These are phyloP conservation scores for Spisula solida DNA, from an alignment of 2,888 invertebrate genomes.

Conservation along the genomic window DNA sequence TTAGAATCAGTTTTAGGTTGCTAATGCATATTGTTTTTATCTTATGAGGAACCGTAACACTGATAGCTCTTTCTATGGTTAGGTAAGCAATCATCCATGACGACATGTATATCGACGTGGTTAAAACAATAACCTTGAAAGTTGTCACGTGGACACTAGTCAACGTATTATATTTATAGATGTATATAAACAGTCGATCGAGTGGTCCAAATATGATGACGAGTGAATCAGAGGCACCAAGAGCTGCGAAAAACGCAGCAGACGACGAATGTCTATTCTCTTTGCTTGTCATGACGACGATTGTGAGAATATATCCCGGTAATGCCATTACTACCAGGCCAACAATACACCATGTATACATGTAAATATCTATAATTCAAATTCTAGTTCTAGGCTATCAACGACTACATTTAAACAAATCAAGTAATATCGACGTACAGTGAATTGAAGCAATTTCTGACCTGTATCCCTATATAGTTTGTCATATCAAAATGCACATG, in stretches of 20 bases:
- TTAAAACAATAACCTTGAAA: neutral
- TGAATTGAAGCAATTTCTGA: no score
- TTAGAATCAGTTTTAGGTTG: neutral
- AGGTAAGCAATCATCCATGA: neutral
- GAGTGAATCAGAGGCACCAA: neutral
- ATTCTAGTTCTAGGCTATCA: no score
- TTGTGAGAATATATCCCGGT: neutral
- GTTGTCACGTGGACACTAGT: neutral
- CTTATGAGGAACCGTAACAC: neutral
- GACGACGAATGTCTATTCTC: neutral
- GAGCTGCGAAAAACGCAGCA: neutral
- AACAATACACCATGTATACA: neutral
- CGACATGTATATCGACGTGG: neutral
- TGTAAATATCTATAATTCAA: no score
- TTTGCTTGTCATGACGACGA: neutral
- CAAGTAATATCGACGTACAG: no score
- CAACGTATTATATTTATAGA: neutral
- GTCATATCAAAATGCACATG: no score
- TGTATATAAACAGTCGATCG: neutral
- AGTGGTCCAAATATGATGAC: neutral
- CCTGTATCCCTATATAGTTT: no score
- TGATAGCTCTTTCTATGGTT: neutral
- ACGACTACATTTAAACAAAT: no score
- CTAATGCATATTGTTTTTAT: neutral
- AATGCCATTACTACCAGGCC: neutral